Evolutionary conservation across 2,888 invertebrate genomes (phyloP).

Genomic region (Acleris holmiana): DNA sequence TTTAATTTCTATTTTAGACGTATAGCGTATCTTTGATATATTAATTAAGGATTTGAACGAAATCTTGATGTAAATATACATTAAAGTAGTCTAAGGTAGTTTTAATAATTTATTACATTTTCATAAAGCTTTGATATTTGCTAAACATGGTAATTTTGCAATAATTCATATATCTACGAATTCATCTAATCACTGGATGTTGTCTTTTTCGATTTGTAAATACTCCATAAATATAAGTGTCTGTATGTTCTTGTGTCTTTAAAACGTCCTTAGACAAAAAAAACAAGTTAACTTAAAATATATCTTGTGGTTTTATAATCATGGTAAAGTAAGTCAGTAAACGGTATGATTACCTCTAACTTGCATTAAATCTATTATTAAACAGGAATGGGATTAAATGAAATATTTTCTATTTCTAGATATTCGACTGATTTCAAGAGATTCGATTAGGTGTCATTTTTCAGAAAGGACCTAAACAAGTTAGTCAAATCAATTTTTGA

Average conservation of each 20-base stretch:
- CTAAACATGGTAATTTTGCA: slow-evolving; percentile 1
- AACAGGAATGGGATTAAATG: no score
- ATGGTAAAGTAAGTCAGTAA: no score
- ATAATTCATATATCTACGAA: slow-evolving; percentile 11
- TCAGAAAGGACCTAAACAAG: no score
- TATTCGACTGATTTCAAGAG: no score
- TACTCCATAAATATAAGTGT: slow-evolving; percentile 45
- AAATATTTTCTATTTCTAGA: no score
- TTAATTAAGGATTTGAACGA: slow-evolving; percentile 32
- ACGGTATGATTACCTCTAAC: no score
- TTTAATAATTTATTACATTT: slow-evolving; percentile 76
- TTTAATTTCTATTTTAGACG: slow-evolving; percentile 45
- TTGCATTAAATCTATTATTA: no score
- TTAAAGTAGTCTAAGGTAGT: slow-evolving; percentile 36
- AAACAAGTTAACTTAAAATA: no score
- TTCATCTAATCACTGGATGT: slow-evolving; percentile 27
- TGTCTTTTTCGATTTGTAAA: slow-evolving; percentile 52
- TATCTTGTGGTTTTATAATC: no score
- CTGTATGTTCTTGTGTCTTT: slow-evolving; percentile 11
- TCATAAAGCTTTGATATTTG: slow-evolving; percentile 70
- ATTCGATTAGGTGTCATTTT: no score
- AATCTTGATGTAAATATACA: slow-evolving; percentile 46
- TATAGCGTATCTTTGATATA: slow-evolving; percentile 28
- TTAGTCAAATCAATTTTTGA: no score
- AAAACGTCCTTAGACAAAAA: background rate